Base-by-base conservation (phyloP, 2,888 invertebrate genomes). In the Cheilosia vernalis region DNA sequence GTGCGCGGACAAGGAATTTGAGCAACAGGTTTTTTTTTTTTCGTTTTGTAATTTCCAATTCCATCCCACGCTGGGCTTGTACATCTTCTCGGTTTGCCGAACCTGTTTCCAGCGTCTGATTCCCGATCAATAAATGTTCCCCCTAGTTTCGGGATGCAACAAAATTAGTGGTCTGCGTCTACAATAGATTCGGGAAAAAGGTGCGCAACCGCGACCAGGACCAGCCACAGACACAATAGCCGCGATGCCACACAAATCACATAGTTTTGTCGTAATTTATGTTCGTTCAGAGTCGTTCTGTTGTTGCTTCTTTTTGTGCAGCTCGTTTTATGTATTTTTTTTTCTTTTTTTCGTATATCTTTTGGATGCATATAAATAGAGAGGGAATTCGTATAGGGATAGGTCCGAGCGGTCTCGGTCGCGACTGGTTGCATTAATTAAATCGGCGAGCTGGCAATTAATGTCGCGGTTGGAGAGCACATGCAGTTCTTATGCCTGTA, bases 41-140 rank as follows among this genome's bases (percentile, higher is more conserved):
- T 47, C 21, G 27, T 9, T 9, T 72, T 13, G 13, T 55, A 27
- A 19, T 17, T 47, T 44, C 17, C 44, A 44, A 44, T 51, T 64
- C 27, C 61, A 53, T 27, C 51, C 49, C 64, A 51, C 40, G 49
- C 24, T 30, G 60, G 33, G 37, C 58, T 47, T 17, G 40, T 37
- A 37, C 37, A 56, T 63, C 13, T 56, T 73, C 4, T n/a, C 37
- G 37, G 7, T n/a, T 56, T 27, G 13, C 17, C 13, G 73, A 73
- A 80, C 80, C 80, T 80, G 80, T 80, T 80, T 67, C 60, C 53
- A 55, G 44, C 60, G 47, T 47, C 47, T 40, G 24, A 37, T 64
- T n/a, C 44, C 55, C 53, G 44, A 73, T 80, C 73, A 80, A 80
- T 80, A 80, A 80, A 80, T 80, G 56, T 33, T 49, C 58, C 64